A percentile compares a stretch with the other conserved stretches of the same genome.
Evolutionary conservation across 2,888 invertebrate species (phyloP).

Genomic region (Catotricha subobsoleta): DNA sequence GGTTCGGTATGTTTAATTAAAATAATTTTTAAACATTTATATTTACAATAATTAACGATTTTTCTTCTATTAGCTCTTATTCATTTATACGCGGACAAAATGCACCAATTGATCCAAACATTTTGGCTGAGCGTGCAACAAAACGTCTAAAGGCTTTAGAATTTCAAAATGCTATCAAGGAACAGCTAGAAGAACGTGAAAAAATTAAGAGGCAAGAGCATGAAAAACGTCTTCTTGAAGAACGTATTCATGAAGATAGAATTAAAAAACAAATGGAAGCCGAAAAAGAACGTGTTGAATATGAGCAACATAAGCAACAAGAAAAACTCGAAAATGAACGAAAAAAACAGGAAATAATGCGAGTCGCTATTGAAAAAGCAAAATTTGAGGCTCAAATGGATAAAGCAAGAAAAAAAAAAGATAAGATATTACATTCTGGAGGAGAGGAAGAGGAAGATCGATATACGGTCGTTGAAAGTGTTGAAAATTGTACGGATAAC

Average conservation of each 20-base stretch:
- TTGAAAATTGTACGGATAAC: background rate
- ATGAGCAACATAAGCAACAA: constrained; percentile 45
- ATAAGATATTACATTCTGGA: constrained; percentile 7
- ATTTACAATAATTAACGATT: background rate
- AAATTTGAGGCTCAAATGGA: constrained; percentile 53
- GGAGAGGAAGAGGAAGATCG: background rate
- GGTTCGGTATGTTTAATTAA: constrained; percentile 18
- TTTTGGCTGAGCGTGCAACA: constrained; percentile 62
- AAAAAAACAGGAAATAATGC: constrained; percentile 54
- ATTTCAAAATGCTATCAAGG: constrained; percentile 68
- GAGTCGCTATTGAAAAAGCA: constrained; percentile 60
- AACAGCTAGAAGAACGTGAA: constrained; percentile 71
- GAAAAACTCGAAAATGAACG: constrained; percentile 55
- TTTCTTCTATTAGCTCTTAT: constrained; percentile 27
- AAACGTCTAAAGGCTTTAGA: constrained; percentile 68
- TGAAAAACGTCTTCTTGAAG: constrained; percentile 54
- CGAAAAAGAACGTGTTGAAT: constrained; percentile 47
- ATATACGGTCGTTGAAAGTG: background rate
- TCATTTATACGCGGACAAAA: constrained; percentile 74
- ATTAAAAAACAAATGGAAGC: constrained; percentile 54
- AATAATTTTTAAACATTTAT: background rate
- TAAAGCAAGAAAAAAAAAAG: constrained; percentile 34
- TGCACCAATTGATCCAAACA: constrained; percentile 59
- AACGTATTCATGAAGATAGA: constrained; percentile 61
- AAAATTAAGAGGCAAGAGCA: constrained; percentile 55